phyloP scores from a whole-genome alignment of 2,888 invertebrate species.

The Rapana venosa region DNA sequence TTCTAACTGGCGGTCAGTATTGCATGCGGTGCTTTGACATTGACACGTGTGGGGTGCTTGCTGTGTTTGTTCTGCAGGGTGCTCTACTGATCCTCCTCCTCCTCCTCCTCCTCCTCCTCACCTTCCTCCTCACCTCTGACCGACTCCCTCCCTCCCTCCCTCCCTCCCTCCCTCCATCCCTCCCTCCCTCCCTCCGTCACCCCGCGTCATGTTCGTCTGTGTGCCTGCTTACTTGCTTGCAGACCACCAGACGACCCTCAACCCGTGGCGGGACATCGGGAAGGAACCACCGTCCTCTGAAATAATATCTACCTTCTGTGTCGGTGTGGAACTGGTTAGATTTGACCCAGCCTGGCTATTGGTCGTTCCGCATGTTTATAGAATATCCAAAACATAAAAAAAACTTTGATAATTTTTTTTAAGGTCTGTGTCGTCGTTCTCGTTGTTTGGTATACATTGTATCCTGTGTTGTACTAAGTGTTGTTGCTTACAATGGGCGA shows the following conservation, averaged over 20 bases:
- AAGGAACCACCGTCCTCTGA: slow-evolving; percentile 48
- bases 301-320: background rate
- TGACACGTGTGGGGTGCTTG: slow-evolving; percentile 18
- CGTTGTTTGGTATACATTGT: background rate
- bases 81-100: background rate
- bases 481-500: background rate
- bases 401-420: background rate
- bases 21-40: slow-evolving; percentile 17
- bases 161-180: background rate
- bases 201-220: background rate
- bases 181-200: background rate
- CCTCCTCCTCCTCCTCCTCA: background rate
- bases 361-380: background rate
- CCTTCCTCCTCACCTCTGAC: background rate
- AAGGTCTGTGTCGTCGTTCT: background rate
- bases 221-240: slow-evolving; percentile 38
- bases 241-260: slow-evolving; percentile 14
- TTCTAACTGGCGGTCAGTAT: background rate
- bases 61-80: slow-evolving; percentile 1
- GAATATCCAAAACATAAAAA: background rate
- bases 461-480: background rate
- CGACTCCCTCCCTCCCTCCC: background rate
- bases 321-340: background rate
- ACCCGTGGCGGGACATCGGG: slow-evolving; percentile 43
- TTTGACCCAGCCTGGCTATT: background rate